Evolutionary conservation across 2,113 vertebrate species (phyloP), one percentile per base, ranked within the genome.

Genomic region (Cranoglanis bouderius): DNA sequence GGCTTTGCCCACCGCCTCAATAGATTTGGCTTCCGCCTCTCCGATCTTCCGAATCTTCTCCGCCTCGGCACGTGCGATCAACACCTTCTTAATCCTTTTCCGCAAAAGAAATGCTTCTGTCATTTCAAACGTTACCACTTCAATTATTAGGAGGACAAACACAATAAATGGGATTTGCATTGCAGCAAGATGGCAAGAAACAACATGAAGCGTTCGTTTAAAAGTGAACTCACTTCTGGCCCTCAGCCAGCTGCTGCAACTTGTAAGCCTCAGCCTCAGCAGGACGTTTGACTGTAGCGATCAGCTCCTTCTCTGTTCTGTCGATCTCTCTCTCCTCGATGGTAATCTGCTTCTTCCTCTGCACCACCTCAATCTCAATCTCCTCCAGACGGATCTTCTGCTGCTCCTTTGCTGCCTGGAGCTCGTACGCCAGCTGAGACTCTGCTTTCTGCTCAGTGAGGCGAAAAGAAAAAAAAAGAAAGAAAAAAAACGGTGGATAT

Each of bases 301-400:
- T 95, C 61, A 99, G 97, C 92, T 99, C 98, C 93, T 96, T 98
- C 89, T 99, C 97, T 0, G 93, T 98, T 10, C 97, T 96, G 6
- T 93, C 18, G 21, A 99, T 94, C 93, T 99, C 98, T 8, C 96
- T 97, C 24, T 98, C 96, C 90, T 98, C 97, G 0, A 99, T 97
- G 0, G 96, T 94, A 0, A 99, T 99, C 96, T 97, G 95, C 90
- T 99, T 98, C 95, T 96, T 97, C 87, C 97, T 96, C 91, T 99
- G 97, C 38, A 99, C 97, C 29, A 99, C 97, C 53, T 98, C 95
- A 0, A 99, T 98, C 92, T 99, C 96, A 0, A 99, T 97, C 93
- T 99, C 98, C 90, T 99, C 98, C 93, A 97, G 96, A 0, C 97
- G 95, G 92, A 99, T 99, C 94, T 99, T 99, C 93, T 99, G 98